These are phyloP conservation scores for Neosilurus mollespiculum DNA, from an alignment of 2,797 vertebrate species.

Conservation along the genomic window DNA sequence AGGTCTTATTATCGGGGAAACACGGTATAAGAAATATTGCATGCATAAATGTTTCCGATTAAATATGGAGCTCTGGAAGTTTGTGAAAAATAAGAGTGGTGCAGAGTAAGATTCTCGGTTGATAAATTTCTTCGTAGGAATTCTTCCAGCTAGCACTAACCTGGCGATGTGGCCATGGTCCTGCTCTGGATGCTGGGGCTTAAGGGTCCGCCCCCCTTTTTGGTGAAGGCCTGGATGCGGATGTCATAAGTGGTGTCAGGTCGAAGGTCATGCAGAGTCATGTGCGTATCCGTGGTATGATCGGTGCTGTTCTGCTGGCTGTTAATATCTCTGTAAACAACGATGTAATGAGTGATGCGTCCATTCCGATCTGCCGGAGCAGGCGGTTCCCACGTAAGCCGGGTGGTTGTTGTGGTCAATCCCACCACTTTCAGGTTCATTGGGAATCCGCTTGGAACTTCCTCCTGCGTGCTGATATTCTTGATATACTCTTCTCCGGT, in stretches of 20 bases:
- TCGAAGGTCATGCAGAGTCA: slow-evolving; percentile 80
- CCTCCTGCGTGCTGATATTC: slow-evolving; percentile 86
- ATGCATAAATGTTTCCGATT: background rate
- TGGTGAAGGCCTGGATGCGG: slow-evolving; percentile 87
- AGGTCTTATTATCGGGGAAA: too few species aligned
- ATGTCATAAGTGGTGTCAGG: slow-evolving; percentile 95
- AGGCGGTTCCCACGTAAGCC: slow-evolving; percentile 88
- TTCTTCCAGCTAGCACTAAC: slow-evolving; percentile 66
- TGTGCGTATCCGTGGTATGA: slow-evolving; percentile 73
- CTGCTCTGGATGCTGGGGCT: slow-evolving; percentile 97
- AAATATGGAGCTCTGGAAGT: background rate
- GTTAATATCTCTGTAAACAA: slow-evolving; percentile 94
- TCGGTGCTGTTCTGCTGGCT: slow-evolving; percentile 86
- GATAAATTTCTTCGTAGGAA: background rate
- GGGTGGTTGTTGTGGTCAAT: slow-evolving; percentile 84
- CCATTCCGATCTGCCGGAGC: slow-evolving; percentile 87
- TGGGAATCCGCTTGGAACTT: slow-evolving; percentile 86
- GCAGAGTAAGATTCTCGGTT: background rate
- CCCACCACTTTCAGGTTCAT: slow-evolving; percentile 88
- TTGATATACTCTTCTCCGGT: slow-evolving; percentile 88
- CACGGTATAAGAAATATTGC: too few species aligned
- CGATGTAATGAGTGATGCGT: slow-evolving; percentile 84
- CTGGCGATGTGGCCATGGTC: slow-evolving; percentile 90
- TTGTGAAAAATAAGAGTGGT: background rate
- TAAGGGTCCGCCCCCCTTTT: slow-evolving; percentile 87